Evolutionary conservation across 1,140 invertebrate species (phyloP), one percentile per base, ranked within the genome.

Genomic region (Mercenaria mercenaria): DNA sequence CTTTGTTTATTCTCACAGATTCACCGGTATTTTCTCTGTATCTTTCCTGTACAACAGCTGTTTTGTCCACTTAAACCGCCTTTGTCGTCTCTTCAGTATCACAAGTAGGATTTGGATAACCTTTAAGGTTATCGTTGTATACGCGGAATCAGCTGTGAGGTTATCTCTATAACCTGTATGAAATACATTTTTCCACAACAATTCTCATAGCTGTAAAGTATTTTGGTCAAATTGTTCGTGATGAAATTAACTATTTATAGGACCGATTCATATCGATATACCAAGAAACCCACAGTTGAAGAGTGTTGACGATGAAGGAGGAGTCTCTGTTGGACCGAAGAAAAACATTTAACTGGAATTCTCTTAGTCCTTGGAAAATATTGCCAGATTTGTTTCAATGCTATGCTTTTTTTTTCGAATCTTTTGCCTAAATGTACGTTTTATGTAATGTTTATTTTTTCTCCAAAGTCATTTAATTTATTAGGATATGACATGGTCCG

Each of bases 1-100:
- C 29, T 67, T 29, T 67, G 23, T 72, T 72, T 72, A 41, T 72
- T 72, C 67, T 72, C 67, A 72, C 67, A 72, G 67, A 72, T 72
- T 15, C 29, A 18, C 37, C 67, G 67, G 34, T 72, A 72, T 72
- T 72, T 72, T 37, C 34, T 18, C 3, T 72, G 67, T 72, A 72
- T 72, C 67, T 34, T 72, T 72, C 67, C 67, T 15, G 11, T 72
- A 41, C 39, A 72, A 39, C 67, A 39, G 67, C 67, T 72, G 67
- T 37, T 72, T 72, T 72, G 67, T 72, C 67, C 67, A 72, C 67
- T 72, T 72, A 72, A 20, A 13, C 34, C 26, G 67, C 34, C 34
- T 37, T 72, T 10, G 37, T 23, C 39, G 34, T 39, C 26, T 37
- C 67, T 72, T 39, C 11, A 72, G 15, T 26, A 72, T 72, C 67